Conservation (phyloP, 2,888 invertebrate species). For the Ectemnius lituratus region DNA sequence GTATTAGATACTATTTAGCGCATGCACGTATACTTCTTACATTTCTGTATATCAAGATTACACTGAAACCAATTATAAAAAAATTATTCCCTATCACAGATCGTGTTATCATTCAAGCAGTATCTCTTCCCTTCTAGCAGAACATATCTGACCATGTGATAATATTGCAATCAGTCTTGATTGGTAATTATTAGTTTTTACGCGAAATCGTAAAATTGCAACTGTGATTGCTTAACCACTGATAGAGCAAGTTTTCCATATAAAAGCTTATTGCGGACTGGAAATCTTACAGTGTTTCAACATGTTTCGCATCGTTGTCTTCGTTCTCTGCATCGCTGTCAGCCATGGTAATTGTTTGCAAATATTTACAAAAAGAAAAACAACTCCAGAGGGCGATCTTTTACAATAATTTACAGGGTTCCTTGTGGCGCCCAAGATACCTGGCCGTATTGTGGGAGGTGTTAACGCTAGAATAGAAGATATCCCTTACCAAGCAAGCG, state of each 20-base stretch:
- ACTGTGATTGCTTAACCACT: constrained; percentile 27
- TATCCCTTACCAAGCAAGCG: constrained; percentile 73
- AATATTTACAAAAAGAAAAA: too few species aligned
- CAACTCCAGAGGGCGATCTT: not conserved
- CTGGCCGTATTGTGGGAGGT: constrained; percentile 73
- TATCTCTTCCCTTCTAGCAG: constrained; percentile 1
- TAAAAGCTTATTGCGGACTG: constrained; percentile 40
- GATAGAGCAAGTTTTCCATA: constrained; percentile 45
- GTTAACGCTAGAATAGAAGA: constrained; percentile 65
- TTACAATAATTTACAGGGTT: constrained; percentile 37
- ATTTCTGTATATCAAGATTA: too few species aligned
- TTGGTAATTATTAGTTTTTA: not conserved
- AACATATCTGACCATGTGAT: not conserved
- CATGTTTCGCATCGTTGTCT: constrained; percentile 33
- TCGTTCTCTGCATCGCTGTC: constrained; percentile 14
- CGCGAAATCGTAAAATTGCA: constrained; percentile 23
- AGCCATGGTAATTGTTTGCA: constrained; percentile 33
- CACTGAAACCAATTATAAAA: too few species aligned
- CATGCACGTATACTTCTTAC: too few species aligned
- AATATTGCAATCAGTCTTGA: not conserved
- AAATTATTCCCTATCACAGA: not conserved
- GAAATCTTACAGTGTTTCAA: constrained; percentile 24
- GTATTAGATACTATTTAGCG: too few species aligned
- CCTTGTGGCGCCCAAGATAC: not conserved
- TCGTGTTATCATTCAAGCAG: not conserved